A percentile compares a stretch with the other conserved stretches of the same genome.
These are phyloP conservation scores for Sinocyclocheilus rhinocerous DNA, from an alignment of 2,113 vertebrate species.

Conservation along the genomic window DNA sequence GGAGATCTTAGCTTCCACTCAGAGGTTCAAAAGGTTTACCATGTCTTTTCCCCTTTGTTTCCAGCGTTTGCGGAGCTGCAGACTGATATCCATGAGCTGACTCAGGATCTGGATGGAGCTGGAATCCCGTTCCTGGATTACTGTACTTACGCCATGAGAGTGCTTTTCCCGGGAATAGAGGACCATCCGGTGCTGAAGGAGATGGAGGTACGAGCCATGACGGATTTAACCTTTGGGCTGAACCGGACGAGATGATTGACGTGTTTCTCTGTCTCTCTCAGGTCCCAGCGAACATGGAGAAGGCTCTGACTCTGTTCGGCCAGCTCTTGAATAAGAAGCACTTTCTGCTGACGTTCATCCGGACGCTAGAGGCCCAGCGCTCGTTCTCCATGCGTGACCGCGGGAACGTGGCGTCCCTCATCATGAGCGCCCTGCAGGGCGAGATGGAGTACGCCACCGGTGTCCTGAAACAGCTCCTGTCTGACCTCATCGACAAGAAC, in stretches of 20 bases:
- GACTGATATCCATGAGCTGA: conserved; percentile 96
- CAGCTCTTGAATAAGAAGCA: conserved; percentile 97
- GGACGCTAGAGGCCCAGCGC: conserved; percentile 92
- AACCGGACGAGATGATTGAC: no score
- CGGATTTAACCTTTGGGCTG: not conserved
- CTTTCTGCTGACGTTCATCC: conserved; percentile 96
- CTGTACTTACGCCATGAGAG: conserved; percentile 96
- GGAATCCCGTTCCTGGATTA: conserved; percentile 98
- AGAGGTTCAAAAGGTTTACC: no score
- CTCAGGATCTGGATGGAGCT: conserved; percentile 93
- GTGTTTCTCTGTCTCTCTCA: conserved; percentile 57
- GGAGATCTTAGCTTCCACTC: no score
- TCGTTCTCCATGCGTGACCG: conserved; percentile 98
- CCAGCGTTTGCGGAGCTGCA: conserved; percentile 96
- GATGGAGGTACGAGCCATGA: conserved; percentile 83
- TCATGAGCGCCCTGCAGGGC: conserved; percentile 96
- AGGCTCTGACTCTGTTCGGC: conserved; percentile 91
- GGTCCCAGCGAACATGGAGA: conserved; percentile 95
- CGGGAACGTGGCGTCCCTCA: conserved; percentile 94
- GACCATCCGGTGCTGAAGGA: conserved; percentile 98
- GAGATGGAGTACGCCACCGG: conserved; percentile 98
- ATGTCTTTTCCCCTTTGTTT: conserved; percentile 44
- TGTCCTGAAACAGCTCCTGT: conserved; percentile 95
- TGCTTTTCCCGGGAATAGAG: conserved; percentile 97
- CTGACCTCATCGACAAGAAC: conserved; percentile 97